Conservation (phyloP, 2,888 invertebrate genomes). For the Thymelicus sylvestris region DNA sequence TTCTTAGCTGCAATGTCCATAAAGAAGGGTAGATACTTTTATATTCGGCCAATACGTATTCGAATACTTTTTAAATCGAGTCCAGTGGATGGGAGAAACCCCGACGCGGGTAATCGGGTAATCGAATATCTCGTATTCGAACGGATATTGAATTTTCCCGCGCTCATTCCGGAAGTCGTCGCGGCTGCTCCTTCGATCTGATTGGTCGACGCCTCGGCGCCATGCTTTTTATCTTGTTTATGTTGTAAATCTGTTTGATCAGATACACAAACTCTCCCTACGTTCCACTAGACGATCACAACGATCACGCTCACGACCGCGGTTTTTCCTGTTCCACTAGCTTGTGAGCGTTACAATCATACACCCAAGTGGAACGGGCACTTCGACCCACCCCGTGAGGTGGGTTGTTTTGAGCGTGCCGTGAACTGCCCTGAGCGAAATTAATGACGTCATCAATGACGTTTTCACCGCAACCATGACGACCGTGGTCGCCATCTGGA, state of each 20-base stretch:
- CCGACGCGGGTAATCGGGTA: slow-evolving; percentile 64
- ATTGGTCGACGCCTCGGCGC: slow-evolving; percentile 67
- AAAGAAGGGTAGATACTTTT: slow-evolving; percentile 30
- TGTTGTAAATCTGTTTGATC: slow-evolving; percentile 55
- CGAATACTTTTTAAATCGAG: slow-evolving; percentile 54
- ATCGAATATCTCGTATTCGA: slow-evolving; percentile 69
- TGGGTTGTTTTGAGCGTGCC: no score
- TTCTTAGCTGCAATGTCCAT: slow-evolving; percentile 27
- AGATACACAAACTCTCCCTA: slow-evolving; percentile 64
- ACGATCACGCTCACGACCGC: no score
- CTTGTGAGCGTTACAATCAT: no score
- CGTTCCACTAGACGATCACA: no score
- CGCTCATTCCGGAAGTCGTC: slow-evolving; percentile 71
- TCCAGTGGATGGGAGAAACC: slow-evolving; percentile 53
- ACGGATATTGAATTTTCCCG: slow-evolving; percentile 82
- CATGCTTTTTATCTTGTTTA: slow-evolving; percentile 75
- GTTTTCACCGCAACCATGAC: no score
- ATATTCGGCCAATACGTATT: slow-evolving; percentile 17
- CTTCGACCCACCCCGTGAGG: no score
- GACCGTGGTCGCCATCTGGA: no score
- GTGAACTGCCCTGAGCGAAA: no score
- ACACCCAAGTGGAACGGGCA: no score
- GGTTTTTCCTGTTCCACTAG: no score
- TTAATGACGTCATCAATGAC: no score
- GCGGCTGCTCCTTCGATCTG: slow-evolving; percentile 59